A percentile compares a stretch with the other conserved stretches of the same genome.
phyloP scores from a whole-genome alignment of 1,140 invertebrate genomes.

The Brevipalpus yothersi region DNA sequence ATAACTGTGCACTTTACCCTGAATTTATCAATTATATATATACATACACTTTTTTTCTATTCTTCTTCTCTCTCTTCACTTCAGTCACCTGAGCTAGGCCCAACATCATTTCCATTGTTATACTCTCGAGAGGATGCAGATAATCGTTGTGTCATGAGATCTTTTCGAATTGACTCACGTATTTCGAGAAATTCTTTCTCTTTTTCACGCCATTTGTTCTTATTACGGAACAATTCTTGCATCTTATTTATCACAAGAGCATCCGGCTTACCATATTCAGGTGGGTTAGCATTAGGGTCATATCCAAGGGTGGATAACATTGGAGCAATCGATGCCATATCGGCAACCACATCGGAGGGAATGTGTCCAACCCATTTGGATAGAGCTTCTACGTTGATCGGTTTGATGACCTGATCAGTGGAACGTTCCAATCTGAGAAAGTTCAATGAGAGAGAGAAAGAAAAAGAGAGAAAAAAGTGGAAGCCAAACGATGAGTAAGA shows the following conservation, averaged over 20 bases:
- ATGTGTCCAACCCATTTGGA: slow-evolving; percentile 87
- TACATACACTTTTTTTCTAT: no score
- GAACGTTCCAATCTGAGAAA: slow-evolving; percentile 67
- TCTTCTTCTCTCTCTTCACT: no score
- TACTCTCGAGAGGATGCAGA: not conserved
- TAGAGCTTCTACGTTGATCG: slow-evolving; percentile 83
- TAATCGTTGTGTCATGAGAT: slow-evolving; percentile 1
- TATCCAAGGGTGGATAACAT: slow-evolving; percentile 74
- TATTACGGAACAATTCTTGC: slow-evolving; percentile 23
- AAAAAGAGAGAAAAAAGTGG: not conserved
- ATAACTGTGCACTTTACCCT: no score
- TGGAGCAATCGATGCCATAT: slow-evolving; percentile 73
- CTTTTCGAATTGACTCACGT: slow-evolving; percentile 11
- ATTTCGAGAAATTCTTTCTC: slow-evolving; percentile 17
- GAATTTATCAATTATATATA: no score
- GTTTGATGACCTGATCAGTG: slow-evolving; percentile 94
- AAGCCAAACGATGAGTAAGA: no score
- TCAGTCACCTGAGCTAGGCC: no score
- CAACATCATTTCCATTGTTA: not conserved
- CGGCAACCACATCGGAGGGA: slow-evolving; percentile 60
- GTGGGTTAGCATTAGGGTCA: slow-evolving; percentile 77
- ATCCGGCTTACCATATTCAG: slow-evolving; percentile 69
- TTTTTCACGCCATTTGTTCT: slow-evolving; percentile 21
- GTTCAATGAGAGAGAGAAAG: slow-evolving; percentile 7
- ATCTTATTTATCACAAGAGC: slow-evolving; percentile 58